Conservation (phyloP, 2,113 vertebrate species). For the Boleophthalmus pectinirostris region DNA sequence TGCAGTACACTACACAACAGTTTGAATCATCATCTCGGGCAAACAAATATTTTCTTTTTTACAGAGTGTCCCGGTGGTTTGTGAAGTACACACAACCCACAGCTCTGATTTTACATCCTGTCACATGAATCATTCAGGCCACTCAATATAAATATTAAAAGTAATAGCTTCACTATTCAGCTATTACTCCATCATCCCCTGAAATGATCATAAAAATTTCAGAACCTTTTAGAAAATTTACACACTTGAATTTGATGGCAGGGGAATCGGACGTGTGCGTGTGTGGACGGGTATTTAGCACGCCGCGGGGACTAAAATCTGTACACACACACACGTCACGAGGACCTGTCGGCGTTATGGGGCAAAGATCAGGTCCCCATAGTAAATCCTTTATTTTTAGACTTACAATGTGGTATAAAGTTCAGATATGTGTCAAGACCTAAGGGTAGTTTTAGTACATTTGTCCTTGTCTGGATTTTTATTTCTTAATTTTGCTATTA, state of each 20-base stretch:
- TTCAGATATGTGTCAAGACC: no score
- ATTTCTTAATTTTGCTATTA: no score
- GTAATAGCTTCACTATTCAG: slow-evolving; percentile 99
- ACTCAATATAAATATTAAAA: slow-evolving; percentile 99
- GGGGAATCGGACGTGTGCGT: slow-evolving; percentile 54
- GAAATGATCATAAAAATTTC: slow-evolving; percentile 99
- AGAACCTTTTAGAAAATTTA: slow-evolving; percentile 99
- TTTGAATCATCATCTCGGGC: slow-evolving; percentile 74
- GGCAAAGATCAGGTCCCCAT: no score
- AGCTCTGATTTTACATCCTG: slow-evolving; percentile 99
- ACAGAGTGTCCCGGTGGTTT: slow-evolving; percentile 81
- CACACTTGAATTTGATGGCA: slow-evolving; percentile 98
- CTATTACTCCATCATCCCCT: slow-evolving; percentile 98
- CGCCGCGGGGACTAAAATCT: no score
- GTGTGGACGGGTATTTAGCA: slow-evolving; percentile 44
- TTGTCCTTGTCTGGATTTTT: no score
- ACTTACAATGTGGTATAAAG: no score
- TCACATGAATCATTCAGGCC: slow-evolving; percentile 99
- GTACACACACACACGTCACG: no score
- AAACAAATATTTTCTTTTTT: slow-evolving; percentile 87
- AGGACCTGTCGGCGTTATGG: no score
- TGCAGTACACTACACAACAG: slow-evolving; percentile 36
- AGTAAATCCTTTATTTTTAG: no score
- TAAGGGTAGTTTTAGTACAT: no score
- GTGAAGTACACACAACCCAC: slow-evolving; percentile 92